These are phyloP conservation scores for Heteromurus nitidus DNA, from an alignment of 2,888 invertebrate genomes.

Conservation along the genomic window DNA sequence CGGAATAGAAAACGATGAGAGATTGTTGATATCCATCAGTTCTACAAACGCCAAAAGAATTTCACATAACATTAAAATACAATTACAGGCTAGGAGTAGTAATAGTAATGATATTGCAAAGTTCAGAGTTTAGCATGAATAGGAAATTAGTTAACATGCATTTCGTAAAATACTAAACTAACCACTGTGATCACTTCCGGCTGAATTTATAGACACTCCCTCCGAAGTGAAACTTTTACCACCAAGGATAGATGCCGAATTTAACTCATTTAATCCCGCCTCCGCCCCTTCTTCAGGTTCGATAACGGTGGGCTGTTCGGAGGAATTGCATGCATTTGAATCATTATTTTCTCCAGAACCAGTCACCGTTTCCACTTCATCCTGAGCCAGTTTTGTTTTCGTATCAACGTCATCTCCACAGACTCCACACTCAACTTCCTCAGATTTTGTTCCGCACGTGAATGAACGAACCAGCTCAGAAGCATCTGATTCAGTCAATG, in stretches of 20 bases:
- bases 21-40: conserved; percentile 51
- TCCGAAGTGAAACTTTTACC: too few relatives aligned
- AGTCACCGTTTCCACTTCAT: background rate
- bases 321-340: conserved; percentile 6
- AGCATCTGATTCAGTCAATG: too few relatives aligned
- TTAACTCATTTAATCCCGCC: too few relatives aligned
- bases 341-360: background rate
- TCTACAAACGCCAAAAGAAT: conserved; percentile 31
- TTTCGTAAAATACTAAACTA: background rate
- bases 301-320: conserved; percentile 26
- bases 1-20: conserved; percentile 62
- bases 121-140: too few relatives aligned
- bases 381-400: background rate
- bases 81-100: background rate
- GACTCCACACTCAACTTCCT: background rate
- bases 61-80: background rate
- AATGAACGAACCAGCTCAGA: conserved; percentile 39
- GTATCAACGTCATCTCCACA: background rate
- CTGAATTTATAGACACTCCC: conserved; percentile 8
- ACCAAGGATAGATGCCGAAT: too few relatives aligned
- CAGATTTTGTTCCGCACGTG: conserved; percentile 37
- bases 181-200: conserved; percentile 53
- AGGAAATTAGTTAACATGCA: too few relatives aligned
- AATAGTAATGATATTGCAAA: background rate
- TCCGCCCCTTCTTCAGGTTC: conserved; percentile 1